A percentile compares a stretch with the other conserved stretches of the same genome.
phyloP scores from a whole-genome alignment of 2,888 invertebrate genomes.

The Galerucella pusilla region DNA sequence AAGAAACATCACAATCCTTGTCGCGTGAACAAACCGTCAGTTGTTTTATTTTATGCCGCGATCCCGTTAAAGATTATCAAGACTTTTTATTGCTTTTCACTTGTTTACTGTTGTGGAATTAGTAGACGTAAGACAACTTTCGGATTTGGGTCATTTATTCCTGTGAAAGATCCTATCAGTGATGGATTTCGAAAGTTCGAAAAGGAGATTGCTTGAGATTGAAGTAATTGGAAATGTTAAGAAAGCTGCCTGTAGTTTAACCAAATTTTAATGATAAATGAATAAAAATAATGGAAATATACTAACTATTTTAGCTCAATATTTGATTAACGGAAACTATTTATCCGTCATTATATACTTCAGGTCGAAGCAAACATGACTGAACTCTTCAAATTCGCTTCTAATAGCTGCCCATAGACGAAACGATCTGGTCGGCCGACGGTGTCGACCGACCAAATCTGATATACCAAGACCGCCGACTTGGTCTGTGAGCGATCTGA shows the following conservation, averaged over 20 bases:
- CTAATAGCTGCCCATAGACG: no score
- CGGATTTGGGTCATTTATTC: background rate
- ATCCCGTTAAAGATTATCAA: background rate
- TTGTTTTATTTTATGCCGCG: background rate
- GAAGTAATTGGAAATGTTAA: background rate
- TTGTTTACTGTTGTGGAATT: background rate
- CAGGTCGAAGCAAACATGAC: no score
- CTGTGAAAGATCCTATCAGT: background rate
- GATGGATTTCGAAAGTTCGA: background rate
- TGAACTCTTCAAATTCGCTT: no score
- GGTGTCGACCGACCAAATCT: no score
- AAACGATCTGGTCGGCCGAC: no score
- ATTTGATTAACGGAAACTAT: no score
- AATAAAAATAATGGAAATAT: no score
- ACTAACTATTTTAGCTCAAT: no score
- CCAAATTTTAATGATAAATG: background rate
- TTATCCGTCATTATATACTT: no score
- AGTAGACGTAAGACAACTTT: background rate
- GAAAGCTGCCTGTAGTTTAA: background rate
- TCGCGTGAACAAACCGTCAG: background rate
- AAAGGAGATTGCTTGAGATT: background rate
- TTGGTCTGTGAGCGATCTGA: no score
- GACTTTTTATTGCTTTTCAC: background rate
- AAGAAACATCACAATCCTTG: background rate
- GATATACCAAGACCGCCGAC: no score